Percentiles rank a stretch among this genome's conserved stretches.
Conservation (phyloP, 53 echinoderm and acorn worm genomes). For the Henricia sp. region DNA sequence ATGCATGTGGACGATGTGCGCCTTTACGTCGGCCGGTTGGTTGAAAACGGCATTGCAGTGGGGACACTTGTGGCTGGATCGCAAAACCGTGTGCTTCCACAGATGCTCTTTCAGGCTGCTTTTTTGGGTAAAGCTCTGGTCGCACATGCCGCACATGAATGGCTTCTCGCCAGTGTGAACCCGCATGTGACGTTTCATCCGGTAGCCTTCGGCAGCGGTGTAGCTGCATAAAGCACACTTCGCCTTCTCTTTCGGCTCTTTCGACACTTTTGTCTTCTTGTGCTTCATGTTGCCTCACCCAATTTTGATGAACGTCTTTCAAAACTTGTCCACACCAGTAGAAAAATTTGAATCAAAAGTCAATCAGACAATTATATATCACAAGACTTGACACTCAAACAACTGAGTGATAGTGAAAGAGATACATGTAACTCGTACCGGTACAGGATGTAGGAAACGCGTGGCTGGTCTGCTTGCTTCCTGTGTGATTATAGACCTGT, state of each 20-base stretch:
- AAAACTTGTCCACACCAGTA: too few species aligned
- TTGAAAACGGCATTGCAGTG: conserved; percentile 90
- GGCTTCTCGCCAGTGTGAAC: conserved; percentile 66
- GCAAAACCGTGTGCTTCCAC: conserved; percentile 94
- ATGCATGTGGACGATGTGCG: conserved; percentile 94
- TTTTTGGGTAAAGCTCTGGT: conserved; percentile 97
- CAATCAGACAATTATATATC: too few species aligned
- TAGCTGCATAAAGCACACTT: conserved; percentile 53
- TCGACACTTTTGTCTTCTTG: not conserved
- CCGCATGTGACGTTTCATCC: conserved; percentile 68
- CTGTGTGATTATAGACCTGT: too few species aligned
- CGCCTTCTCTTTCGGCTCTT: not conserved
- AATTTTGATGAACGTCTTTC: too few species aligned
- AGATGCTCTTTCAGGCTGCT: conserved; percentile 98
- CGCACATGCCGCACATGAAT: conserved; percentile 86
- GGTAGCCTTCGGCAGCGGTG: conserved; percentile 11
- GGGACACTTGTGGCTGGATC: conserved; percentile 89
- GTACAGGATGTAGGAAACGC: too few species aligned
- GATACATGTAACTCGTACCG: too few species aligned
- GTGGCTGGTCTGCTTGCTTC: too few species aligned
- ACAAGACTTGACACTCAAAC: too few species aligned
- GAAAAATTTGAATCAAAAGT: too few species aligned
- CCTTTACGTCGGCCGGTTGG: conserved; percentile 82
- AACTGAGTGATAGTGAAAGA: too few species aligned
- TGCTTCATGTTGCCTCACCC: conserved; percentile 23